Conservation (phyloP, 1,140 invertebrate species). For the Pachypeltis micranthus region DNA sequence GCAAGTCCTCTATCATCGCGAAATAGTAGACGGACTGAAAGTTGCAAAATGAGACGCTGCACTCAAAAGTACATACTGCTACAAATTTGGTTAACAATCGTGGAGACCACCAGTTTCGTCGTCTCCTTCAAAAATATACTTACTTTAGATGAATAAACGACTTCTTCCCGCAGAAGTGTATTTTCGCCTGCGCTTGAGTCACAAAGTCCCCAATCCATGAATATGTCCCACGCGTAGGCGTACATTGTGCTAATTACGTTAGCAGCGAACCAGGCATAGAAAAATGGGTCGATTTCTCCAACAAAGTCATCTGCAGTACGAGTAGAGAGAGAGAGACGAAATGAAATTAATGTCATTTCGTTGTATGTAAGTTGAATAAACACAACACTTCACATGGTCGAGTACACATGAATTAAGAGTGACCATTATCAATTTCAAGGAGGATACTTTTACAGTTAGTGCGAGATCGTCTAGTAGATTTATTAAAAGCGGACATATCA, state of each 20-base stretch:
- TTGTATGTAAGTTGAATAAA: too few relatives aligned
- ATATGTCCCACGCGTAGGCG: slow-evolving; percentile 88
- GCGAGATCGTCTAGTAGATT: too few relatives aligned
- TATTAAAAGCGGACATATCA: too few relatives aligned
- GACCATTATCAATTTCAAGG: not conserved
- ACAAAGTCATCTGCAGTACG: slow-evolving; percentile 42
- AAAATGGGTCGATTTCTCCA: slow-evolving; percentile 53
- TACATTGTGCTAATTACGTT: slow-evolving; percentile 69
- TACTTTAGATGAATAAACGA: slow-evolving; percentile 57
- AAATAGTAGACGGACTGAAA: slow-evolving; percentile 56
- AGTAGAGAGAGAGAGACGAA: too few relatives aligned
- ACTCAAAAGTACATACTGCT: not conserved
- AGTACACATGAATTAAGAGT: not conserved
- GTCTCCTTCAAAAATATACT: too few relatives aligned
- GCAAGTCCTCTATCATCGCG: slow-evolving; percentile 66
- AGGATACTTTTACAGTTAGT: too few relatives aligned
- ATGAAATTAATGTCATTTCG: too few relatives aligned
- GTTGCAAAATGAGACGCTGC: not conserved
- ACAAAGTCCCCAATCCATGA: slow-evolving; percentile 98
- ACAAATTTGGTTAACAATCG: too few relatives aligned
- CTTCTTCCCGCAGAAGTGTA: slow-evolving; percentile 60
- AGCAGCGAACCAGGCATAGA: slow-evolving; percentile 66
- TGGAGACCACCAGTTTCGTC: too few relatives aligned
- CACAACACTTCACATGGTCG: too few relatives aligned
- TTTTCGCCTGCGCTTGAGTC: slow-evolving; percentile 77